A percentile compares a stretch with the other conserved stretches of the same genome.
phyloP scores from a whole-genome alignment of 2,797 vertebrate species.

The Rallus crepitans region DNA sequence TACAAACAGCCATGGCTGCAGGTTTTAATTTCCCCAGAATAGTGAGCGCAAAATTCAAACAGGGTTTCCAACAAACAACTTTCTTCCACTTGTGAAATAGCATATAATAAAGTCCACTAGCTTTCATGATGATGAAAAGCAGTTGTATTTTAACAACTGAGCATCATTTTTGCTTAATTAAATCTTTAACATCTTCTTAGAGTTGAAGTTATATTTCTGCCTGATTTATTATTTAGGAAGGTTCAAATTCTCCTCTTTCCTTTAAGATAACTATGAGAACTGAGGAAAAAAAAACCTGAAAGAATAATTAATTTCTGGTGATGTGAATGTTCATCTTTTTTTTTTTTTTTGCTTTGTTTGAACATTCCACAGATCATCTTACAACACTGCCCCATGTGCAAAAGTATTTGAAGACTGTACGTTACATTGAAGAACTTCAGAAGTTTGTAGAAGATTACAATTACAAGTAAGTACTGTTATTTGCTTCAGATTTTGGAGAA shows the following conservation, averaged over 20 bases:
- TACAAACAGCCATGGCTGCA: background rate
- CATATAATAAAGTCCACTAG: background rate
- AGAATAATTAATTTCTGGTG: background rate
- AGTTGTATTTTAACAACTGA: background rate
- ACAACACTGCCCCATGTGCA: constrained; percentile 91
- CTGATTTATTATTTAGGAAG: background rate
- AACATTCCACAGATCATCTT: constrained; percentile 84
- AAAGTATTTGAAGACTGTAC: constrained; percentile 94
- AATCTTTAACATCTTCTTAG: background rate
- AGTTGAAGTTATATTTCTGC: background rate
- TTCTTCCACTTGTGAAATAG: background rate
- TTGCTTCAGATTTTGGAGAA: background rate
- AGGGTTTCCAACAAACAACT: background rate
- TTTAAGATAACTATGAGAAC: background rate
- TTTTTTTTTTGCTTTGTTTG: background rate
- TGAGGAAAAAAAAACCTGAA: background rate
- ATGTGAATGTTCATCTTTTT: background rate
- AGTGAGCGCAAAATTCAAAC: background rate
- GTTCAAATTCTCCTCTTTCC: background rate
- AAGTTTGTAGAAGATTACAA: constrained; percentile 98
- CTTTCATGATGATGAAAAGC: background rate
- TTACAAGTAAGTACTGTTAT: constrained; percentile 88
- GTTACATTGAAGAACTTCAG: constrained; percentile 95
- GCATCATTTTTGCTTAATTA: background rate
- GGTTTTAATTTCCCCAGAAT: background rate